Evolutionary conservation across 2,797 vertebrate genomes (phyloP), one percentile per base, ranked within the genome.

Genomic region (Anabas testudineus): DNA sequence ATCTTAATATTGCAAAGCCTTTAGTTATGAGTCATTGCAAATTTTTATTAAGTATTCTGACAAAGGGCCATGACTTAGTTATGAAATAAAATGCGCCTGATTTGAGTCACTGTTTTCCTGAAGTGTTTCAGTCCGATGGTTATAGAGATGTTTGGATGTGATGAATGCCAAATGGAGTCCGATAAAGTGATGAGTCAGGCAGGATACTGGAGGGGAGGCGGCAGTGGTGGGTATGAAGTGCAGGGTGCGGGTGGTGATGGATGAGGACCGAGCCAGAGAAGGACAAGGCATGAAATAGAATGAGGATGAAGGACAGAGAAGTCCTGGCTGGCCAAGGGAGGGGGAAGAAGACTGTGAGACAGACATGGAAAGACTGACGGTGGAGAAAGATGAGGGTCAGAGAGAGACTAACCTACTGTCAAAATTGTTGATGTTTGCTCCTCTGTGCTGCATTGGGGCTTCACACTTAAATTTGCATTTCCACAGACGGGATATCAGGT

Each of bases 221-320:
- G 53, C 30, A 26, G 46, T 1, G 49, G 36, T 36, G 24, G 16
- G n/a, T 36, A 45, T 65, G 69, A 51, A 46, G 67, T n/a, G 62
- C 67, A 63, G 76, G 53, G 49, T 61, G 81, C 62, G 67, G 51
- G 80, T 71, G 75, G 79, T 92, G 92, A 92, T 92, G 91, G 91
- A 92, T 92, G 91, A 91, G 88, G 74, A 76, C 59, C 2, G 62
- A 78, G 85, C 73, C 8, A 74, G 81, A 88, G 90, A 90, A 90
- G 89, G 92, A 92, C 89, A 85, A 90, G 89, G 90, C 88, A 91
- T 91, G 90, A 91, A 92, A 92, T 89, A 91, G 91, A 92, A 91
- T 89, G 91, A 92, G 92, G 90, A 90, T 90, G 88, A 93, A 91
- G 90, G 92, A 91, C 88, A 88, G 82, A 86, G 88, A 74, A 89